Conservation (phyloP, 2,113 vertebrate species). For the Theropithecus gelada region DNA sequence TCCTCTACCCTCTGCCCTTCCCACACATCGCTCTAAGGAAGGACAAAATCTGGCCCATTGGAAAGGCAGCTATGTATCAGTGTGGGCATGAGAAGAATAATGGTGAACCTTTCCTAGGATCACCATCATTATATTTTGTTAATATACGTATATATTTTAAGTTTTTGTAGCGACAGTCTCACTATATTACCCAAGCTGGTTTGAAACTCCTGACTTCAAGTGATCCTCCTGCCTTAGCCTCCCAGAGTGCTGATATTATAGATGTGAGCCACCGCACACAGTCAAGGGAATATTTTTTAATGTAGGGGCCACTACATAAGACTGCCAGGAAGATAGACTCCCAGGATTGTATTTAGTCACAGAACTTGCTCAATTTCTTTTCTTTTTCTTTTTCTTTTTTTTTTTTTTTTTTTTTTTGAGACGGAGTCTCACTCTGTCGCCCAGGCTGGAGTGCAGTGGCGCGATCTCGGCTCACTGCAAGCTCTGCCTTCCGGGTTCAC, state of each 20-base stretch:
- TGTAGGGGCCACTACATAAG: no score
- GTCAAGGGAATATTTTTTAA: not conserved
- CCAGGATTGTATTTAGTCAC: not conserved
- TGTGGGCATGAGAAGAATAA: accelerated
- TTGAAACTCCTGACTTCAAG: not conserved
- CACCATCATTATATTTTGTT: not conserved
- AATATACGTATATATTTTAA: no score
- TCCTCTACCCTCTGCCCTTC: not conserved
- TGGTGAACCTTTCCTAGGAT: not conserved
- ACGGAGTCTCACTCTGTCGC: no score
- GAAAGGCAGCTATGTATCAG: no score
- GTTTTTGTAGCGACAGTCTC: not conserved
- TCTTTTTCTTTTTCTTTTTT: no score
- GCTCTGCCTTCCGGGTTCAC: no score
- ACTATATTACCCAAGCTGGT: not conserved
- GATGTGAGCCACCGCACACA: not conserved
- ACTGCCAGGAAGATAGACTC: not conserved
- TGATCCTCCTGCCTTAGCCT: not conserved
- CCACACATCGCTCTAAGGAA: not conserved
- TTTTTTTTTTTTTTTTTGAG: no score
- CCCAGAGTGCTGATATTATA: not conserved
- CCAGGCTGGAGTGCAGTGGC: no score
- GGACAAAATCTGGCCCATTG: not conserved
- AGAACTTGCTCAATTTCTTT: not conserved
- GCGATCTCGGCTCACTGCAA: no score